phyloP scores from a whole-genome alignment of 1,140 invertebrate species.

The Rhagoletis pomonella region DNA sequence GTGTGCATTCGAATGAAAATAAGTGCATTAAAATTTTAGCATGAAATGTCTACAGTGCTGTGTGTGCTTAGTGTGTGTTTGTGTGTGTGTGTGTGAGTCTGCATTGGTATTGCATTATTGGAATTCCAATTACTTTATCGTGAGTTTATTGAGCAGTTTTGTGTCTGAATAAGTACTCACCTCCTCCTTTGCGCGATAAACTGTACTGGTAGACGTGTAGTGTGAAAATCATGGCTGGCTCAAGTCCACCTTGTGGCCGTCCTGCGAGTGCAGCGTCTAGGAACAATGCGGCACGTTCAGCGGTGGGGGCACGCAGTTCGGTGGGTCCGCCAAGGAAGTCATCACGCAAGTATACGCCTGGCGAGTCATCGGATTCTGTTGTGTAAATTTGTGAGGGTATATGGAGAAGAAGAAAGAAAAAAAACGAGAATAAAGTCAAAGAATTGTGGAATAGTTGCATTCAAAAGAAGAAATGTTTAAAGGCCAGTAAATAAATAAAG shows the following conservation, averaged over 20 bases:
- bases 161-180: slow-evolving; percentile 76
- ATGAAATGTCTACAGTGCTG: slow-evolving; percentile 5
- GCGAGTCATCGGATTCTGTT: slow-evolving; percentile 88
- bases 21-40: slow-evolving; percentile 52
- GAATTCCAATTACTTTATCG: slow-evolving; percentile 43
- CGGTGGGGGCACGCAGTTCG: slow-evolving; percentile 92
- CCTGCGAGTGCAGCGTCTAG: slow-evolving; percentile 91
- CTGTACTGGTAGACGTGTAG: slow-evolving; percentile 97
- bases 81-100: background rate
- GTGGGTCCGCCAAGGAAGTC: slow-evolving; percentile 92
- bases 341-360: slow-evolving; percentile 91
- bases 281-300: slow-evolving; percentile 94
- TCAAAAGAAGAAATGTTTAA: no score
- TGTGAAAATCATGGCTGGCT: slow-evolving; percentile 94
- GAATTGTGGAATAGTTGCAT: no score
- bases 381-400: background rate
- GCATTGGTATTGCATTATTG: background rate
- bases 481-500: no score
- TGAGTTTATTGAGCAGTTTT: background rate
- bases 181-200: slow-evolving; percentile 90
- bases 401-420: background rate
- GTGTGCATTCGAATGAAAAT: slow-evolving; percentile 40
- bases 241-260: slow-evolving; percentile 82
- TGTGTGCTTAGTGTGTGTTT: no score
- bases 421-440: background rate